Conservation (phyloP, 2,888 invertebrate species). For the Hanleya hanleyi region DNA sequence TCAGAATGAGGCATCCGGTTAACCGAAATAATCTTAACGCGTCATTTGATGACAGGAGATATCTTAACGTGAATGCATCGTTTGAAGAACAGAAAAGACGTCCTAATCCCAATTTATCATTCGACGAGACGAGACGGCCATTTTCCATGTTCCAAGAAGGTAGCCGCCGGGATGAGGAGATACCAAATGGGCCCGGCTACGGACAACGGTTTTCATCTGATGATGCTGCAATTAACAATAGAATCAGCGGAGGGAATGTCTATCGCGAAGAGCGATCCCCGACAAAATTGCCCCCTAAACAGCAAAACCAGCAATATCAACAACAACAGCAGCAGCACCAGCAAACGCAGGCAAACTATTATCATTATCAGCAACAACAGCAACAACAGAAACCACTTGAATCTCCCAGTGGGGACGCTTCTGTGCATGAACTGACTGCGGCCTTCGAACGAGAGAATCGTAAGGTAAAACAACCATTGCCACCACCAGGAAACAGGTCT, state of each 20-base stretch:
- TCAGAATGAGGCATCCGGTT: not conserved
- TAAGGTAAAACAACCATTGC: not conserved
- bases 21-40: not conserved
- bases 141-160: slow-evolving; percentile 4
- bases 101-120: not conserved
- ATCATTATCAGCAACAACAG: not conserved
- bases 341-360: not conserved
- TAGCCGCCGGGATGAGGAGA: not conserved
- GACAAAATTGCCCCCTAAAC: not conserved
- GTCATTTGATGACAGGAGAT: slow-evolving; percentile 2
- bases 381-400: not conserved
- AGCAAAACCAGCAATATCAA: not conserved
- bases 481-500: not conserved
- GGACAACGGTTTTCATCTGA: not conserved
- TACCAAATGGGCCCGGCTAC: not conserved
- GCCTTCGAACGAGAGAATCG: not conserved
- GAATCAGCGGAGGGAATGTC: too few relatives aligned
- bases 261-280: too few relatives aligned
- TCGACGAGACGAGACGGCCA: not conserved
- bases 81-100: not conserved
- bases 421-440: not conserved
- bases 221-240: not conserved
- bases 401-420: not conserved
- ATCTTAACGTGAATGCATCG: not conserved
- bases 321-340: not conserved